Evolutionary conservation across 1,140 invertebrate genomes (phyloP).

Genomic region (Oreohelix idahoensis): DNA sequence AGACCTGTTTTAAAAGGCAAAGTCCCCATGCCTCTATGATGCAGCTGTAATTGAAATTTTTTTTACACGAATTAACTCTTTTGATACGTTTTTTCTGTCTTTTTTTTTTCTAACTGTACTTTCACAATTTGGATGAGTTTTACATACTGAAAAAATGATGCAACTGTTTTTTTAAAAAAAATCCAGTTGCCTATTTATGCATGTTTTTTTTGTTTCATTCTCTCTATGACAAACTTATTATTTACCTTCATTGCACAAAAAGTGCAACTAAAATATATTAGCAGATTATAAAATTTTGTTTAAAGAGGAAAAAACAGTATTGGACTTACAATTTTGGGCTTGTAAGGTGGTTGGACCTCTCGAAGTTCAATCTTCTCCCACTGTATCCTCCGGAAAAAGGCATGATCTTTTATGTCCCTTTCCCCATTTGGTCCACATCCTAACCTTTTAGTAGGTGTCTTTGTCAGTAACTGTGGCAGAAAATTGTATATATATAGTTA

Average conservation of each 20-base stretch:
- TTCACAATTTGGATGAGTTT: too few relatives aligned
- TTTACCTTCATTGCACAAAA: background rate
- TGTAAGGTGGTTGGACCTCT: conserved; percentile 98
- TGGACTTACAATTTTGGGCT: conserved; percentile 95
- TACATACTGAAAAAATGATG: too few relatives aligned
- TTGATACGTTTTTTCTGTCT: too few relatives aligned
- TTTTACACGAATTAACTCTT: too few relatives aligned
- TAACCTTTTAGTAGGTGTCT: conserved; percentile 93
- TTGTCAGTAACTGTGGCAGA: conserved; percentile 87
- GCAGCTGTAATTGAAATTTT: too few relatives aligned
- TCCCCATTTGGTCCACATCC: conserved; percentile 89
- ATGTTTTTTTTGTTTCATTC: too few relatives aligned
- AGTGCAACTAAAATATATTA: background rate
- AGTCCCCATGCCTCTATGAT: too few relatives aligned
- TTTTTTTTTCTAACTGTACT: too few relatives aligned
- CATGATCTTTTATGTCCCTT: conserved; percentile 93
- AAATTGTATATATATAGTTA: background rate
- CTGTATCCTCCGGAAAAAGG: conserved; percentile 97
- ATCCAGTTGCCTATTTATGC: too few relatives aligned
- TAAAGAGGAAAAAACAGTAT: background rate
- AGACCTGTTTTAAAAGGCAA: too few relatives aligned
- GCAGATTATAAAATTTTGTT: background rate
- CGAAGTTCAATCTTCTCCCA: conserved; percentile 97
- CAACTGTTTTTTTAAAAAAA: too few relatives aligned
- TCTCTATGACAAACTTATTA: too few relatives aligned